These are phyloP conservation scores for Lottia scabra DNA, from an alignment of 2,888 invertebrate genomes.

Conservation along the genomic window DNA sequence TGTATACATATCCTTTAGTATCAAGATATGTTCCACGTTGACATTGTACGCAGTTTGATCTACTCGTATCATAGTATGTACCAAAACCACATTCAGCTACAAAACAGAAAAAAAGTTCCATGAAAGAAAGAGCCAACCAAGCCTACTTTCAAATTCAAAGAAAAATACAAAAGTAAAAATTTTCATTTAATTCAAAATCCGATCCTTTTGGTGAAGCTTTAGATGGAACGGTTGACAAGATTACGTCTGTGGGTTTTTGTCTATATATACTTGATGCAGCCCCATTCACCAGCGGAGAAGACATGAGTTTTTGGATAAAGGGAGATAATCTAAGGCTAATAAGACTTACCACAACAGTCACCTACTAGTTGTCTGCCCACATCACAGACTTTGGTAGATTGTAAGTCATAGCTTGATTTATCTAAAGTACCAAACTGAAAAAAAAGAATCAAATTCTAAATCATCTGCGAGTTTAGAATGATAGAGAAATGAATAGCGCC, in stretches of 20 bases:
- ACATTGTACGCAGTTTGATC: conserved; percentile 38
- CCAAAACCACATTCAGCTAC: conserved; percentile 46
- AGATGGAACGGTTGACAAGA: too few relatives aligned
- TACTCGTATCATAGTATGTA: conserved; percentile 34
- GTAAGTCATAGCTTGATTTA: conserved; percentile 29
- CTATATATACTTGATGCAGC: too few relatives aligned
- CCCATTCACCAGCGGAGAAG: too few relatives aligned
- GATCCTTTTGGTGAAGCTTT: too few relatives aligned
- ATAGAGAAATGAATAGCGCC: too few relatives aligned
- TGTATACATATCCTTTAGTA: conserved; percentile 20
- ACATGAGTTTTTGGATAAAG: too few relatives aligned
- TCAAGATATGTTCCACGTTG: conserved; percentile 37
- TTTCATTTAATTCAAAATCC: too few relatives aligned
- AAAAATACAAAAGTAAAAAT: too few relatives aligned
- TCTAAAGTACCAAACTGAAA: conserved; percentile 33
- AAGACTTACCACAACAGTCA: conserved; percentile 43
- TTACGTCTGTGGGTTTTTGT: too few relatives aligned
- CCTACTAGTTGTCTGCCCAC: conserved; percentile 34
- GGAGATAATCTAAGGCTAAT: neutral
- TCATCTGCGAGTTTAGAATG: too few relatives aligned
- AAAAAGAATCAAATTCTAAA: neutral
- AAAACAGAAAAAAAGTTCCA: neutral
- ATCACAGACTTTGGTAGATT: conserved; percentile 27
- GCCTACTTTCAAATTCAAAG: too few relatives aligned
- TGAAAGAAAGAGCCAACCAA: neutral